A percentile compares a stretch with the other conserved stretches of the same genome.
phyloP scores from a whole-genome alignment of 1,140 invertebrate genomes.

The Caerostris extrusa region DNA sequence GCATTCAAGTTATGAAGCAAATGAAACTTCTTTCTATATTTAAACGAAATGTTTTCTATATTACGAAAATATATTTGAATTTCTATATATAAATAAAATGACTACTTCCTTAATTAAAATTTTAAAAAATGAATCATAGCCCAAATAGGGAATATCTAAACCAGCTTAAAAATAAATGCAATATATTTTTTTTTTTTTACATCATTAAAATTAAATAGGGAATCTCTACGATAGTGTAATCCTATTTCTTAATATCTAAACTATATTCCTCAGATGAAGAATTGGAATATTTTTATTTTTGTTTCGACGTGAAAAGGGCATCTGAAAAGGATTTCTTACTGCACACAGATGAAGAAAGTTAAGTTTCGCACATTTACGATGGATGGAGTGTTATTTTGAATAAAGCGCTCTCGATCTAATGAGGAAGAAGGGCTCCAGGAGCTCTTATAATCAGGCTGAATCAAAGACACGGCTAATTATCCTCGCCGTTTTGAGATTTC shows the following conservation, averaged over 20 bases:
- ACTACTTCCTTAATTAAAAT: not conserved
- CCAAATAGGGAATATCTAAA: not conserved
- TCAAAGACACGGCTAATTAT: conserved; percentile 16
- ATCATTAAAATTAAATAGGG: not conserved
- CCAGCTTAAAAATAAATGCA: not conserved
- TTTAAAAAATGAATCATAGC: not conserved
- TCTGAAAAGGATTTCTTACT: not conserved
- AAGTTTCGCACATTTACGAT: not conserved
- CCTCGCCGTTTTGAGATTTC: not conserved
- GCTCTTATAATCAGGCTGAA: not conserved
- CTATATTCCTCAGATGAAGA: not conserved
- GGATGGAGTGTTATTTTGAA: not conserved
- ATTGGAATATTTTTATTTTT: not conserved
- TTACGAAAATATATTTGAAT: too few relatives aligned
- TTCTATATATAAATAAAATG: too few relatives aligned
- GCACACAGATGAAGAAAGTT: not conserved
- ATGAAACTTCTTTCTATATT: too few relatives aligned
- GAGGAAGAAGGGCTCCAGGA: not conserved
- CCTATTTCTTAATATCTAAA: not conserved
- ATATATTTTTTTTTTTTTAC: not conserved
- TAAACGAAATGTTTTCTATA: too few relatives aligned
- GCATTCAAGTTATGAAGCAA: too few relatives aligned
- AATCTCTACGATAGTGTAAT: not conserved
- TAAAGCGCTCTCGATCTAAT: conserved; percentile 34
- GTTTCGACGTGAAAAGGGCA: not conserved